Evolutionary conservation across 2,797 vertebrate genomes (phyloP).

Genomic region (Gadopsis bispinosus): DNA sequence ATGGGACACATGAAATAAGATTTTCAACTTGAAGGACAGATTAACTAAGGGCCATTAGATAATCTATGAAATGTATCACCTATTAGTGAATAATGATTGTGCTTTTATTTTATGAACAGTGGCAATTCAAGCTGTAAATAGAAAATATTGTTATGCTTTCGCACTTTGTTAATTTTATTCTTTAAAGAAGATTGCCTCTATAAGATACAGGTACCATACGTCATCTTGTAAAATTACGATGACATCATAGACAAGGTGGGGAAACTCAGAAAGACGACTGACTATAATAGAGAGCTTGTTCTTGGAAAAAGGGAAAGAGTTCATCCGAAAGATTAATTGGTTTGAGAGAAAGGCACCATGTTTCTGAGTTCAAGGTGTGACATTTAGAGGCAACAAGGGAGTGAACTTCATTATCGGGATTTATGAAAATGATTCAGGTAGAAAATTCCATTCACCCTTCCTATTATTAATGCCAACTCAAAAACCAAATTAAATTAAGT

Average conservation of each 20-base stretch:
- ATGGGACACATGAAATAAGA: not conserved
- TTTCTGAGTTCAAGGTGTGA: constrained; percentile 82
- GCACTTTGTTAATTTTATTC: not conserved
- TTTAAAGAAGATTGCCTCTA: not conserved
- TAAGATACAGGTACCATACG: constrained; percentile 17
- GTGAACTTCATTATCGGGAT: constrained; percentile 86
- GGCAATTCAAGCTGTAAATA: constrained; percentile 4
- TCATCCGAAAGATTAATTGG: constrained; percentile 85
- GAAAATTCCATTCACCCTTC: constrained; percentile 74
- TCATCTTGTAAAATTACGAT: constrained; percentile 42
- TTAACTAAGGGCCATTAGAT: no score
- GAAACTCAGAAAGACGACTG: constrained; percentile 53
- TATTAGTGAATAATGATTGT: not conserved
- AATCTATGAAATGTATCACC: not conserved
- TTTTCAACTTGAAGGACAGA: not conserved
- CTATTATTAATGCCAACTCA: constrained; percentile 79
- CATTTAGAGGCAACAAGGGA: constrained; percentile 83
- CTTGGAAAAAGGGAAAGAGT: constrained; percentile 72
- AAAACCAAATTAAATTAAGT: constrained; percentile 83
- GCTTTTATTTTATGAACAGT: not conserved
- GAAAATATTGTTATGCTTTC: not conserved
- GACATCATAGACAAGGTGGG: constrained; percentile 58
- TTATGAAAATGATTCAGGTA: constrained; percentile 83
- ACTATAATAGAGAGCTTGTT: constrained; percentile 71
- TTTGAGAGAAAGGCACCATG: constrained; percentile 79